Evolutionary conservation across 2,797 vertebrate species (phyloP).

Genomic region (Enteromius thamalakanensis): DNA sequence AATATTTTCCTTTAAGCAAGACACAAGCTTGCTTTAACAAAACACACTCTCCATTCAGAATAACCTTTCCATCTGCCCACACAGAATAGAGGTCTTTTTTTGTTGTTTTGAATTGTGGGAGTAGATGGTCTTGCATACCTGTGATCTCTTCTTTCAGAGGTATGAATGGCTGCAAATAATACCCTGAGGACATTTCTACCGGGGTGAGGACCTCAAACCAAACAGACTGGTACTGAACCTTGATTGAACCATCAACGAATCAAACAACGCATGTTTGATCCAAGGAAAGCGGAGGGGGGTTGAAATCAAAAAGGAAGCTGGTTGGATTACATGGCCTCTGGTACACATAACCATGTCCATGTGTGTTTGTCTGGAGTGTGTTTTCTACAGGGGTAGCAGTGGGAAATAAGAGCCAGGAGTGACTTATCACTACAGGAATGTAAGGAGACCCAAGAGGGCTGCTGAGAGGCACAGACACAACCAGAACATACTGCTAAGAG

Average conservation of each 20-base stretch:
- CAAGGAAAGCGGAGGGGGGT: constrained; percentile 15
- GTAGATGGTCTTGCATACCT: constrained; percentile 39
- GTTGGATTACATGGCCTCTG: constrained; percentile 67
- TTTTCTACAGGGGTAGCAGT: constrained; percentile 60
- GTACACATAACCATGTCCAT: constrained; percentile 72
- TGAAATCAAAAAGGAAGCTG: constrained; percentile 56
- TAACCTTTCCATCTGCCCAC: constrained; percentile 37
- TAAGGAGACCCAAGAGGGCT: constrained; percentile 52
- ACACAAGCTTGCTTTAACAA: constrained; percentile 21
- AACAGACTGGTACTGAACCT: constrained; percentile 36
- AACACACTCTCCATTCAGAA: constrained; percentile 12
- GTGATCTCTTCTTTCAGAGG: constrained; percentile 38
- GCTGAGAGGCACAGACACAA: constrained; percentile 1
- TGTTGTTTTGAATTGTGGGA: constrained; percentile 7
- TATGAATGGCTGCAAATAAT: constrained; percentile 51
- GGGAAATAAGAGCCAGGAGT: constrained; percentile 70
- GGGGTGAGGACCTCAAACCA: constrained; percentile 22
- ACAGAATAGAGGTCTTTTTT: constrained; percentile 19
- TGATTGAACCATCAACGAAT: constrained; percentile 55
- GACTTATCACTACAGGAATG: constrained; percentile 72
- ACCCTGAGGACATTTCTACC: constrained; percentile 48
- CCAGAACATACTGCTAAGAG: constrained; percentile 4
- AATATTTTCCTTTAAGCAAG: neutral
- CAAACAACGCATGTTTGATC: constrained; percentile 40
- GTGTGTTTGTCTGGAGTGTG: constrained; percentile 65